Conservation (phyloP, 2,113 vertebrate genomes). For the Tragelaphus imberbis region DNA sequence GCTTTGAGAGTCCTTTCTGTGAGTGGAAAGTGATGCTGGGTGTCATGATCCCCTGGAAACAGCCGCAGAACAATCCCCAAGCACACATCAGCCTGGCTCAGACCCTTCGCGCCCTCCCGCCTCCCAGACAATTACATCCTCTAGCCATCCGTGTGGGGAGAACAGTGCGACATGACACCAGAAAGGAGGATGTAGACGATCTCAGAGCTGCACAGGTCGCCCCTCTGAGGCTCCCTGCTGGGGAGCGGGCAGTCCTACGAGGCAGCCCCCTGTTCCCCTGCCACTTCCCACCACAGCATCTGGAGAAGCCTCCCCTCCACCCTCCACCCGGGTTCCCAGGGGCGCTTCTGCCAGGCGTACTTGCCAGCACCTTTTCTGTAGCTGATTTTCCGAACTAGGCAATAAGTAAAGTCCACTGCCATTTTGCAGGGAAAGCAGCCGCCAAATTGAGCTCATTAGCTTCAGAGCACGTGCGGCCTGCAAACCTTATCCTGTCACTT, state of each 20-base stretch:
- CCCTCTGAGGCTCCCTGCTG: not conserved
- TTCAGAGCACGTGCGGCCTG: not conserved
- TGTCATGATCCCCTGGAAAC: not conserved
- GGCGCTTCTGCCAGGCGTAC: rapidly evolving
- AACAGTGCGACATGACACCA: not conserved
- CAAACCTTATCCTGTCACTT: not conserved
- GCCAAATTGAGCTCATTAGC: slow-evolving; percentile 5
- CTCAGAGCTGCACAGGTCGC: not conserved
- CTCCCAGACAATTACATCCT: not conserved
- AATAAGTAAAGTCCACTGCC: not conserved
- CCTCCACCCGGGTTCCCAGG: rapidly evolving
- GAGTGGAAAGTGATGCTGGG: not conserved
- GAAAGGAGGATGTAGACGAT: not conserved
- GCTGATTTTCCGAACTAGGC: not conserved
- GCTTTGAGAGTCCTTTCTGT: not conserved
- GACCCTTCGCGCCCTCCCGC: not conserved
- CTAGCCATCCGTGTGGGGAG: not conserved
- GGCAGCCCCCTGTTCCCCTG: not conserved
- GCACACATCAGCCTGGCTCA: not conserved
- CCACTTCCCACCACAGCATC: not conserved
- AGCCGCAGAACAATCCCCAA: not conserved
- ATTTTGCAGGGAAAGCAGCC: not conserved
- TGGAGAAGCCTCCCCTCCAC: not conserved
- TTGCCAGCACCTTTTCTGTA: not conserved
- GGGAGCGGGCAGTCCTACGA: not conserved